Evolutionary conservation across 2,113 vertebrate species (phyloP).

Genomic region (Arizona elegans): DNA sequence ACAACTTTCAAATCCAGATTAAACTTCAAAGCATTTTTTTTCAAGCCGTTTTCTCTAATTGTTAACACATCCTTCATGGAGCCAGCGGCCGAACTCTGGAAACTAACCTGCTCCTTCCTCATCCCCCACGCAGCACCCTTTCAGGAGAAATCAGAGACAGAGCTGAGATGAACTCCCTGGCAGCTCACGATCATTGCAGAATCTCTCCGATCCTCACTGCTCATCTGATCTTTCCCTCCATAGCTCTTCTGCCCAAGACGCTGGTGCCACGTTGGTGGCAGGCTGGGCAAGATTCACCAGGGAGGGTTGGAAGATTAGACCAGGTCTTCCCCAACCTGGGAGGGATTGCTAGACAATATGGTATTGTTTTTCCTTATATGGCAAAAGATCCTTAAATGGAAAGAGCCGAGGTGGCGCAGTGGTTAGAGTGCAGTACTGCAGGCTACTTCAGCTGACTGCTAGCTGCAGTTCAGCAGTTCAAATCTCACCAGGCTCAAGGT

Average conservation of each 20-base stretch:
- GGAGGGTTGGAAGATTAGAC: conserved; percentile 21
- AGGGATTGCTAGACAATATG: background rate
- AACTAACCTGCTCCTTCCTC: conserved; percentile 50
- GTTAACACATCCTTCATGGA: conserved; percentile 66
- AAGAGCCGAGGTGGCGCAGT: no score
- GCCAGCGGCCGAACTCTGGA: conserved; percentile 58
- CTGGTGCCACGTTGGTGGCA: conserved; percentile 1
- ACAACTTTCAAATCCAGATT: conserved; percentile 71
- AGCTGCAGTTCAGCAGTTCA: no score
- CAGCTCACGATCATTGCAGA: conserved; percentile 45
- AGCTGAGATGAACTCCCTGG: conserved; percentile 41
- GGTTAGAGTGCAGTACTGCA: no score
- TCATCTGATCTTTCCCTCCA: conserved; percentile 49
- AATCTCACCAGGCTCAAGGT: no score
- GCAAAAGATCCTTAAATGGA: no score
- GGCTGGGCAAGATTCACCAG: conserved; percentile 40
- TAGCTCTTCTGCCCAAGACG: conserved; percentile 56
- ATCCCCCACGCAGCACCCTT: conserved; percentile 52
- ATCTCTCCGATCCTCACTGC: conserved; percentile 45
- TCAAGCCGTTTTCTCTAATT: conserved; percentile 57
- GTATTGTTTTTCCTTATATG: background rate
- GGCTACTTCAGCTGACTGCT: no score
- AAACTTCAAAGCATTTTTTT: conserved; percentile 66
- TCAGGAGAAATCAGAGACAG: conserved; percentile 54
- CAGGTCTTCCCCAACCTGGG: background rate